Conservation (phyloP, 53 echinoderm and acorn worm genomes). For the Patiria pectinifera region DNA sequence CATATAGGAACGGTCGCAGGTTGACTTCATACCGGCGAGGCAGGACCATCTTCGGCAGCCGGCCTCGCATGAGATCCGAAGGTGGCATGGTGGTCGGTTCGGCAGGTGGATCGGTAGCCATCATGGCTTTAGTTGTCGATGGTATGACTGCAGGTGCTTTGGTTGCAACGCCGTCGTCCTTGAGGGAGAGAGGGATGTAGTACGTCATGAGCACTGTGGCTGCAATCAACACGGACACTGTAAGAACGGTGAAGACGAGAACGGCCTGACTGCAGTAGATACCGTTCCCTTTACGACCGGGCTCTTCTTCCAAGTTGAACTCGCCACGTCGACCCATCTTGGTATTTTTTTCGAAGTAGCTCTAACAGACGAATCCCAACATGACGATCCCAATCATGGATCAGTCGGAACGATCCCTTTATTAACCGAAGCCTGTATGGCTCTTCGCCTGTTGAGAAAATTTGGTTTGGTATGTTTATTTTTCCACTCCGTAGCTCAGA, state of each 20-base stretch:
- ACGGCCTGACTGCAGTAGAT: constrained; percentile 71
- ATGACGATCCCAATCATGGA: too few relatives aligned
- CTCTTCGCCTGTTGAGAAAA: too few relatives aligned
- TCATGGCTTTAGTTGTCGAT: neutral
- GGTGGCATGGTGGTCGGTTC: constrained; percentile 10
- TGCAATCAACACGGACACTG: constrained; percentile 68
- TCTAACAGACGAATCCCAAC: neutral
- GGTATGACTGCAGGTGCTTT: neutral
- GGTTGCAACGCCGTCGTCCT: neutral
- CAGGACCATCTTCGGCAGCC: constrained; percentile 49
- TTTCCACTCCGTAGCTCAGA: neutral
- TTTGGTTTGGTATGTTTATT: neutral
- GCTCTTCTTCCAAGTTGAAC: neutral
- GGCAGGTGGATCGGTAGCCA: neutral
- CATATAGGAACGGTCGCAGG: constrained; percentile 57
- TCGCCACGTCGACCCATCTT: constrained; percentile 12
- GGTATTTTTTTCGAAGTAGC: neutral
- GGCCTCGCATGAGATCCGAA: constrained; percentile 67
- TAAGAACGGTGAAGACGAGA: constrained; percentile 64
- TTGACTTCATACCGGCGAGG: constrained; percentile 54
- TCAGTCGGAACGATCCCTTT: too few relatives aligned
- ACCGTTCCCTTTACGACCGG: constrained; percentile 56
- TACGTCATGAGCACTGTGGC: constrained; percentile 80
- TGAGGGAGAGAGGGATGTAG: constrained; percentile 78
- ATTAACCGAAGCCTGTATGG: too few relatives aligned